Conservation (phyloP, 2,113 vertebrate genomes). For the Cranoglanis bouderius region DNA sequence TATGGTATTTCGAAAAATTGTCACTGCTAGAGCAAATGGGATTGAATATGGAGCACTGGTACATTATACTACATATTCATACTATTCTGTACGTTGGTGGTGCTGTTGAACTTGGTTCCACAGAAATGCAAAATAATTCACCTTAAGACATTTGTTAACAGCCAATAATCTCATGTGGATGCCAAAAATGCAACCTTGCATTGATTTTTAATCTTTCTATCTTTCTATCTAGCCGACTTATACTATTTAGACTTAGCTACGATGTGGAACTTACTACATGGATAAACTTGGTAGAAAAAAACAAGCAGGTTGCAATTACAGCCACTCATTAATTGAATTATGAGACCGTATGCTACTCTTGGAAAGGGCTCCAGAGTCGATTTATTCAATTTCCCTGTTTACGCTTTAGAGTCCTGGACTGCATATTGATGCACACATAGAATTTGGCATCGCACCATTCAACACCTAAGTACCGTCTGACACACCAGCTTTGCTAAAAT, state of each 20-base stretch:
- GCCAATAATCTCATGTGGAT: not conserved
- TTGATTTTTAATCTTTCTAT: not conserved
- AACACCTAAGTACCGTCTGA: slow-evolving; percentile 8
- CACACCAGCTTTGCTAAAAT: not conserved
- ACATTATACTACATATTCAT: no score
- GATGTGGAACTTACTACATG: slow-evolving; percentile 6
- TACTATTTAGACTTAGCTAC: not conserved
- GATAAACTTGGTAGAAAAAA: not conserved
- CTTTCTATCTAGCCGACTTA: not conserved
- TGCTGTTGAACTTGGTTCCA: no score
- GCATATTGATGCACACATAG: slow-evolving; percentile 44
- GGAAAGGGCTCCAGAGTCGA: slow-evolving; percentile 42
- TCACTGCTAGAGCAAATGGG: slow-evolving; percentile 37
- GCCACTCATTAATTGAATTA: slow-evolving; percentile 48
- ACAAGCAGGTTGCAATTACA: slow-evolving; percentile 49
- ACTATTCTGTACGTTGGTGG: no score
- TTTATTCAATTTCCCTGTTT: slow-evolving; percentile 54
- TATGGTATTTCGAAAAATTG: not conserved
- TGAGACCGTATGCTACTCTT: slow-evolving; percentile 43
- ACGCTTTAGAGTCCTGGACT: slow-evolving; percentile 5
- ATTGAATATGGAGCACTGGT: not conserved
- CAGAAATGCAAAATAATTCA: not conserved
- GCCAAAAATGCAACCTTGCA: not conserved
- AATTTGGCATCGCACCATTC: slow-evolving; percentile 10
- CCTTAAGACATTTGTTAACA: not conserved